Conservation (phyloP, 1,140 invertebrate genomes). For the Diprion similis region DNA sequence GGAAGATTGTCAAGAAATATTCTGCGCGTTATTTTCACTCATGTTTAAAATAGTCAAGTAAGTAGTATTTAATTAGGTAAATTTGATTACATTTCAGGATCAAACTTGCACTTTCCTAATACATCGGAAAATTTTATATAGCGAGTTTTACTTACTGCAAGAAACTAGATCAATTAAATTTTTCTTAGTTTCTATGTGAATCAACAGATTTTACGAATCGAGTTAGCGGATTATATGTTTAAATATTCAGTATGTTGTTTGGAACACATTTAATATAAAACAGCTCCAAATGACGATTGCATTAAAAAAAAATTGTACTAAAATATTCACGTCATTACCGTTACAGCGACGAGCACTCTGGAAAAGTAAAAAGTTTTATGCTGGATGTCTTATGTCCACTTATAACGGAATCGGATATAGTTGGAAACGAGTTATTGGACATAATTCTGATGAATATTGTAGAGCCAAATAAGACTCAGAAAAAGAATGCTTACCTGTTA, state of each 20-base stretch:
- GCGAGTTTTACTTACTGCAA: too few relatives aligned
- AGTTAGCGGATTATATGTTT: not conserved
- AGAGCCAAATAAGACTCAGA: constrained; percentile 92
- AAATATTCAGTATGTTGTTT: not conserved
- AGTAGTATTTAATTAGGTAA: constrained; percentile 50
- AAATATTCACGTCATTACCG: constrained; percentile 25
- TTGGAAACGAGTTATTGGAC: constrained; percentile 92
- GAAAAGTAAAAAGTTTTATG: constrained; percentile 96
- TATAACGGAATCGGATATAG: constrained; percentile 93
- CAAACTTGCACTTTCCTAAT: too few relatives aligned
- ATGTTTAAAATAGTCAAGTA: constrained; percentile 97
- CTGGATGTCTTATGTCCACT: constrained; percentile 92
- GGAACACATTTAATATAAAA: not conserved
- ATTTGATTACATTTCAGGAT: constrained; percentile 9
- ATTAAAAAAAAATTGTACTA: not conserved
- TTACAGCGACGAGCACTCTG: constrained; percentile 91
- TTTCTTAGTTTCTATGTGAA: constrained; percentile 16
- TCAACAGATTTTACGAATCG: not conserved
- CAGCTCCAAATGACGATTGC: not conserved
- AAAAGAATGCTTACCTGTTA: constrained; percentile 88
- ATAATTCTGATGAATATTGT: constrained; percentile 95
- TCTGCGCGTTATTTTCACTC: constrained; percentile 91
- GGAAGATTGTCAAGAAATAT: constrained; percentile 97
- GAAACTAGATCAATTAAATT: constrained; percentile 9
- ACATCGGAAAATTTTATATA: too few relatives aligned